Conservation (phyloP, 1,140 invertebrate genomes). For the Cydia pomonella region DNA sequence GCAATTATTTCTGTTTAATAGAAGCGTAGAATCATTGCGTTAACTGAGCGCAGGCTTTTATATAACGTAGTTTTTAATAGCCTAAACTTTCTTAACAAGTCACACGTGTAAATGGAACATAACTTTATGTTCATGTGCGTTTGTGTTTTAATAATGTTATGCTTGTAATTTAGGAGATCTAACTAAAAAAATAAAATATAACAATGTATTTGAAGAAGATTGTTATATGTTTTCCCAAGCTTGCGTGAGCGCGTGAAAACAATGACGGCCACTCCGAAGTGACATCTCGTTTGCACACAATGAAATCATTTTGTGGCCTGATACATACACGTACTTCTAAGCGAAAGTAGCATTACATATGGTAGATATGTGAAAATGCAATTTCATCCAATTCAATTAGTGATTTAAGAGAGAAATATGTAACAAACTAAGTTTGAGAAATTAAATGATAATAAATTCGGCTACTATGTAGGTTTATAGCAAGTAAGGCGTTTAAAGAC, state of each 20-base stretch:
- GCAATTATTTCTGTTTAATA: slow-evolving; percentile 1
- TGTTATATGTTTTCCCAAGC: slow-evolving; percentile 27
- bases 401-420: slow-evolving; percentile 39
- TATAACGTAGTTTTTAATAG: slow-evolving; percentile 36
- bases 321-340: slow-evolving; percentile 48
- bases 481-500: not conserved
- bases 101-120: slow-evolving; percentile 24
- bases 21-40: slow-evolving; percentile 22
- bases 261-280: slow-evolving; percentile 39
- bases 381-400: slow-evolving; percentile 54
- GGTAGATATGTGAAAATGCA: slow-evolving; percentile 62
- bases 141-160: slow-evolving; percentile 4
- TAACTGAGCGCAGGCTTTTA: slow-evolving; percentile 37
- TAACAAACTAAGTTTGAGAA: slow-evolving; percentile 28
- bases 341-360: slow-evolving; percentile 68
- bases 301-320: slow-evolving; percentile 57
- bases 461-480: slow-evolving; percentile 23
- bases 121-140: not conserved
- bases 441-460: slow-evolving; percentile 30
- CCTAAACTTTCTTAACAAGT: slow-evolving; percentile 16
- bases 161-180: slow-evolving; percentile 43
- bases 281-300: slow-evolving; percentile 70
- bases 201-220: slow-evolving; percentile 43
- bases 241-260: slow-evolving; percentile 36
- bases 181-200: not conserved